Evolutionary conservation across 2,888 invertebrate genomes (phyloP).

Genomic region (Lochmaea crataegi): DNA sequence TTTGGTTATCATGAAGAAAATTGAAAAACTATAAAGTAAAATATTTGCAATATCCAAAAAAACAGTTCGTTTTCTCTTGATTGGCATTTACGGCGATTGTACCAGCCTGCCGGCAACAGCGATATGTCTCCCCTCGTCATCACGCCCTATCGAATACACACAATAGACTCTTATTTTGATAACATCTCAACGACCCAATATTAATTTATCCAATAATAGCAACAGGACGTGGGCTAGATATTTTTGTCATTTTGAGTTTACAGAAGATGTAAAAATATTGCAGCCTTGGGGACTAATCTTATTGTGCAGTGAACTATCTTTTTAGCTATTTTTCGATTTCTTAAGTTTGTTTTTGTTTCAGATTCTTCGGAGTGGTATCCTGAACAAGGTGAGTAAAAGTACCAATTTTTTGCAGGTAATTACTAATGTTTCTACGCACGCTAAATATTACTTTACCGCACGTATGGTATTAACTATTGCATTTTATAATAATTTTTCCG

Average conservation of each 20-base stretch:
- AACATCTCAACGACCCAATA: neutral
- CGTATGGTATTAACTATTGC: too few relatives aligned
- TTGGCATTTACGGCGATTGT: neutral
- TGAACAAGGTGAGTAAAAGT: too few relatives aligned
- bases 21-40: too few relatives aligned
- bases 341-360: too few relatives aligned
- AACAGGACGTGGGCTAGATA: neutral
- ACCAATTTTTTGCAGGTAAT: too few relatives aligned
- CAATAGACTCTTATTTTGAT: constrained; percentile 3
- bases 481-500: too few relatives aligned
- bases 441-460: too few relatives aligned
- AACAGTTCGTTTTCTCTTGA: neutral
- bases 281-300: neutral
- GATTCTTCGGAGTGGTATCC: too few relatives aligned
- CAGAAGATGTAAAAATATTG: neutral
- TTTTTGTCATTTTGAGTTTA: neutral
- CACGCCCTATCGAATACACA: neutral
- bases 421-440: too few relatives aligned
- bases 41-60: neutral
- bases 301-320: neutral
- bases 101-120: neutral
- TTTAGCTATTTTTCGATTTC: neutral
- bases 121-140: constrained; percentile 2
- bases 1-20: too few relatives aligned
- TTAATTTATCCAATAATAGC: neutral